A percentile compares a stretch with the other conserved stretches of the same genome.
These are phyloP conservation scores for Papilio xuthus DNA, from an alignment of 1,140 invertebrate genomes.

Conservation along the genomic window DNA sequence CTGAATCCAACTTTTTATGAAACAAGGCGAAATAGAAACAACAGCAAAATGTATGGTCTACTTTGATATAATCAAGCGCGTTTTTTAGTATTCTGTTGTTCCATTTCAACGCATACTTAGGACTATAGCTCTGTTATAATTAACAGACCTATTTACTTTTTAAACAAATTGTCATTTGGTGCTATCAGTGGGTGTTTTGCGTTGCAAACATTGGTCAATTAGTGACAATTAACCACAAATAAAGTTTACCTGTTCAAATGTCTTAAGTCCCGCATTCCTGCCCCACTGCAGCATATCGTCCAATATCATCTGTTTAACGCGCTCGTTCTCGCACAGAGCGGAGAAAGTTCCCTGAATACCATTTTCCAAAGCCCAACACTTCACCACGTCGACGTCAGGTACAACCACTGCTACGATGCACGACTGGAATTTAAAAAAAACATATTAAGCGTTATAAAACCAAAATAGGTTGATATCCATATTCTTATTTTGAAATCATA, in stretches of 20 bases:
- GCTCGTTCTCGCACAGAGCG: conserved; percentile 92
- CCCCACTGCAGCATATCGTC: conserved; percentile 94
- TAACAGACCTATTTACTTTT: neutral
- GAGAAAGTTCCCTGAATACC: conserved; percentile 93
- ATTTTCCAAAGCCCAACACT: conserved; percentile 93
- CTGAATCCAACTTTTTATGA: neutral
- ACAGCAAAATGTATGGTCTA: no score
- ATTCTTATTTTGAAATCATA: no score
- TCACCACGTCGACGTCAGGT: conserved; percentile 96
- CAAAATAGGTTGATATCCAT: neutral
- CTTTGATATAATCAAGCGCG: no score
- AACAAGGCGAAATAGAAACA: no score
- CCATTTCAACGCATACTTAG: no score
- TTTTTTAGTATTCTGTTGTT: no score
- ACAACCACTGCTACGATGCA: conserved; percentile 97
- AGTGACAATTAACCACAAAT: neutral
- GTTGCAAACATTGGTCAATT: neutral
- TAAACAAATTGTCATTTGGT: neutral
- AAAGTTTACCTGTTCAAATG: conserved; percentile 94
- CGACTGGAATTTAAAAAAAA: conserved; percentile 84
- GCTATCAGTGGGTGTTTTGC: no score
- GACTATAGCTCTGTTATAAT: no score
- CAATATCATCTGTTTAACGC: conserved; percentile 94
- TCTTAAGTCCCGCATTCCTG: conserved; percentile 94
- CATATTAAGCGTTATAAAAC: neutral